Evolutionary conservation across 53 echinoderm and acorn worm genomes (phyloP), one percentile per base, ranked within the genome.

Genomic region (Antedon mediterranea): DNA sequence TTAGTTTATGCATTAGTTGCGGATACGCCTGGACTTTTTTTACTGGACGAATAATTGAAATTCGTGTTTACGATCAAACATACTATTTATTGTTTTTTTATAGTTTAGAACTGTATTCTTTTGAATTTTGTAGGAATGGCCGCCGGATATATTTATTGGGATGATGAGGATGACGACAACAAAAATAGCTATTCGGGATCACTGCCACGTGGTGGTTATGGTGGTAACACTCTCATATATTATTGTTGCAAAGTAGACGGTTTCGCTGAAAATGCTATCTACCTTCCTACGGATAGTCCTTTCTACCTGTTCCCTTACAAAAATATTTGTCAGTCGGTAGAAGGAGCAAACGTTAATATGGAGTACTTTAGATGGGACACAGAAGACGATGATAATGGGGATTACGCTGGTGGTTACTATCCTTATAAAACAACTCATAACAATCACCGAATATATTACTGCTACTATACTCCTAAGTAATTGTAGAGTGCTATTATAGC

Each of bases 181-280:
- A 37, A 76, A 2, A 86, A 90, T 75, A 28, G 27, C 4, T 30
- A 76, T 28, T 57, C 29, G 7, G 90, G 90, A 28, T 79, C 74
- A 9, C 1, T 90, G 0, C 90, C 90, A 0, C 70, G 43, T 29
- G 87, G 87, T 26, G 0, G 30, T 11, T 90, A 84, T 80, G 43
- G 82, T 71, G 27, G 41, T 13, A 74, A 90, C 42, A 87, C 90
- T 29, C 30, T 18, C 30, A 87, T 87, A 15, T 28, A 87, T 28
- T 90, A 76, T 78, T 90, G 90, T 78, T 90, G 90, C 42, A 74
- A 72, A 34, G 71, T 74, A 9, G 73, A 75, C 32, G 90, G 87
- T 5, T 75, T 79, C 71, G 71, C 78, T 7, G 74, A 43, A 70
- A 77, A 82, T 4, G 79, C 87, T 9, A 87, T 90, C 79, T 78